phyloP scores from a whole-genome alignment of 2,113 vertebrate species.

The Rana temporaria region DNA sequence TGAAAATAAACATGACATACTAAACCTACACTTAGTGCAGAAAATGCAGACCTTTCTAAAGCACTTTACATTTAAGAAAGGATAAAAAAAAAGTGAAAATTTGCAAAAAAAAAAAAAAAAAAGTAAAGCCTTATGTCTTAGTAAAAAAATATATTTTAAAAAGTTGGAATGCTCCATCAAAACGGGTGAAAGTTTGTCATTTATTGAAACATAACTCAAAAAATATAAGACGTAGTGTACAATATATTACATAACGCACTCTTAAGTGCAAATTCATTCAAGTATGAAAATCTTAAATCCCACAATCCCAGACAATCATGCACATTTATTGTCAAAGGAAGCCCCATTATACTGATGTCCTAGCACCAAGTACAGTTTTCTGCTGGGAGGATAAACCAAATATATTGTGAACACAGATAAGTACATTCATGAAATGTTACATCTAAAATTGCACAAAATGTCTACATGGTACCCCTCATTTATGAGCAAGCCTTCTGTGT shows the following conservation, averaged over 20 bases:
- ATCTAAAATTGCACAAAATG: conserved; percentile 55
- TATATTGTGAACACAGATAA: conserved; percentile 78
- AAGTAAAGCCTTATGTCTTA: conserved; percentile 34
- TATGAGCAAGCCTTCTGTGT: conserved; percentile 22
- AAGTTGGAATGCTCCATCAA: conserved; percentile 65
- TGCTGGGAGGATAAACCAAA: conserved; percentile 76
- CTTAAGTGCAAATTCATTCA: conserved; percentile 85
- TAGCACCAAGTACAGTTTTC: conserved; percentile 81
- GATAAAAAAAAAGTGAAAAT: not conserved
- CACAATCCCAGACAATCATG: conserved; percentile 83
- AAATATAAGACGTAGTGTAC: conserved; percentile 91
- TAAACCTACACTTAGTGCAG: conserved; percentile 50
- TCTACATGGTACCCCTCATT: conserved; percentile 48
- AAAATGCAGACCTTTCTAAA: conserved; percentile 28
- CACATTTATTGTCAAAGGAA: conserved; percentile 82
- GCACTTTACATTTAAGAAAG: conserved; percentile 9
- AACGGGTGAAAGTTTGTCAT: conserved; percentile 84
- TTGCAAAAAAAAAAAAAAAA: not conserved
- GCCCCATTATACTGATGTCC: conserved; percentile 77
- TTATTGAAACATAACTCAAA: conserved; percentile 89
- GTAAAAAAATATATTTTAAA: conserved; percentile 55
- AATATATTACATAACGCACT: conserved; percentile 88
- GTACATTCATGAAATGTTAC: conserved; percentile 81
- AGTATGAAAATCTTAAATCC: conserved; percentile 75
- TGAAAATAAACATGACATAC: conserved; percentile 29